Evolutionary conservation across 2,113 vertebrate genomes (phyloP), one percentile per base, ranked within the genome.

Genomic region (Calonectris borealis): DNA sequence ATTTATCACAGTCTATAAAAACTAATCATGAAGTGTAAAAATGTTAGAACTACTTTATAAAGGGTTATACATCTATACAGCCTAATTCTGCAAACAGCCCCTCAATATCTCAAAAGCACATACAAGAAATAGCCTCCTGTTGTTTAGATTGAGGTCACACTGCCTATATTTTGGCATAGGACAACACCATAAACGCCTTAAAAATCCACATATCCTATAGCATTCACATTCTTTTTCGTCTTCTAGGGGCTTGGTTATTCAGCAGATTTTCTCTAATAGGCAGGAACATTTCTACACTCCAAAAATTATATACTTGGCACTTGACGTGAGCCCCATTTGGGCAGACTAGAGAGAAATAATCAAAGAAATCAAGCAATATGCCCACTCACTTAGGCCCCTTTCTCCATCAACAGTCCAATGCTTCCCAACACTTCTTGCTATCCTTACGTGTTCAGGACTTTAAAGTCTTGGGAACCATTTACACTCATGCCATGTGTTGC

Each of bases 1-100:
- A 78, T 91, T 94, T 93, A 87, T 91, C 48, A 40, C n/a, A 76
- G 64, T n/a, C 73, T 65, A 60, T 66, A 88, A 92, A 89, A 83
- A 62, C 76, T 62, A 32, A 88, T 61, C n/a, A 88, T 36, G 42
- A 83, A 69, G 42, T 38, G 46, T 44, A 93, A 95, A 93, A 86
- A 61, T 38, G 58, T 79, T 89, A 86, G 38, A 92, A 89, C 69
- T 86, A 79, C 38, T 86, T 92, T 88, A 91, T 54, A 91, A 83
- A 84, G 42, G 26, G 57, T 85, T 89, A 77, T 66, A 83, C 22
- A 73, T 65, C 75, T 61, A 73, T 22, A 64, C 4, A 82, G 58
- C 13, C 42, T 65, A 70, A 77, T 83, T 83, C 70, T 86, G 49
- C 64, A 61, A 87, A 90, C 52, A 83, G 40, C 20, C 94, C 57